Conservation (phyloP, 2,113 vertebrate species). For the Gyps fulvus region DNA sequence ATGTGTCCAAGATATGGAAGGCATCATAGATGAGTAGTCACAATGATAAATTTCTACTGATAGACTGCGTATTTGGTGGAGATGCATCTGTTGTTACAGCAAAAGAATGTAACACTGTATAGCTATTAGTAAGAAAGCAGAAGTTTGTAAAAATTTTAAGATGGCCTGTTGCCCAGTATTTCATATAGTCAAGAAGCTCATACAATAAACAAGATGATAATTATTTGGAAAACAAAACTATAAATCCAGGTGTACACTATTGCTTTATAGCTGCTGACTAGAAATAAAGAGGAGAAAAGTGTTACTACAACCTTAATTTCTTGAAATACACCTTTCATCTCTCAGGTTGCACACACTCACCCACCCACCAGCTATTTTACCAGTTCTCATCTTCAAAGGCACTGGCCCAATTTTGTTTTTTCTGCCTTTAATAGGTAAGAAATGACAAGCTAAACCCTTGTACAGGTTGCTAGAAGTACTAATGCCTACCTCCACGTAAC, state of each 20-base stretch:
- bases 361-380: neutral
- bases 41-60: neutral
- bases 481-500: neutral
- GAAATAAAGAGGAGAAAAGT: neutral
- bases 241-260: neutral
- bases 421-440: neutral
- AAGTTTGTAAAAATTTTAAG: neutral
- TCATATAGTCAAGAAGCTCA: neutral
- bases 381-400: neutral
- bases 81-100: neutral
- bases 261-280: neutral
- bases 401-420: neutral
- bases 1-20: neutral
- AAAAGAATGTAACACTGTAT: fast-evolving
- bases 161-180: neutral
- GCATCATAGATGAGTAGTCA: neutral
- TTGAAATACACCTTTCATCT: neutral
- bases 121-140: neutral
- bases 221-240: neutral
- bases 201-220: neutral
- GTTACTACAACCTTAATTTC: neutral
- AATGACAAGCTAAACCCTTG: neutral
- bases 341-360: too few relatives aligned
- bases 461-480: neutral
- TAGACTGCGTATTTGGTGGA: fast-evolving